Evolutionary conservation across 1,140 invertebrate genomes (phyloP).

Genomic region (Drosophila pachea): DNA sequence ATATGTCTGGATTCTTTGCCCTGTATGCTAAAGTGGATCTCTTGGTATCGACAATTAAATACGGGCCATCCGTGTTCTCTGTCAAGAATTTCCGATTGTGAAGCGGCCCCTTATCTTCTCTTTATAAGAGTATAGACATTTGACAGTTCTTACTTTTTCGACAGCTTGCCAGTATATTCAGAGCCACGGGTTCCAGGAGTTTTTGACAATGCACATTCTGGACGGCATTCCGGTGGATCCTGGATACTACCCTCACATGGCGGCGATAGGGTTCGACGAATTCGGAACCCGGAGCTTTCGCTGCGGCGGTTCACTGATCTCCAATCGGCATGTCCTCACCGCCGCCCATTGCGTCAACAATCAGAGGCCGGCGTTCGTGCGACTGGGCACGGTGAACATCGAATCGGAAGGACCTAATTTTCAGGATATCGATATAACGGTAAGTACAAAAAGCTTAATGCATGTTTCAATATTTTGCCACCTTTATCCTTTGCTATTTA

Average conservation of each 20-base stretch:
- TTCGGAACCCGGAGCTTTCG: slow-evolving; percentile 64
- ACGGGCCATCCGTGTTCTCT: no score
- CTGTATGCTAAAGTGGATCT: no score
- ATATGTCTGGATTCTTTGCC: no score
- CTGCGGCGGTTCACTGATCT: slow-evolving; percentile 80
- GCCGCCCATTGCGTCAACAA: slow-evolving; percentile 87
- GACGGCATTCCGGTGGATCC: slow-evolving; percentile 54
- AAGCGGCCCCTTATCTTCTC: no score
- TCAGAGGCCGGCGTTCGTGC: slow-evolving; percentile 46
- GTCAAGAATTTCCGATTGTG: no score
- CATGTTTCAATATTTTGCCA: not conserved
- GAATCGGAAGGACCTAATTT: slow-evolving; percentile 7
- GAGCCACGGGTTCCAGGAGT: not conserved
- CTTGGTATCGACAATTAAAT: no score
- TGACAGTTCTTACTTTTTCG: not conserved
- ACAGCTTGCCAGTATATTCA: slow-evolving; percentile 47
- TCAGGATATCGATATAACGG: slow-evolving; percentile 51
- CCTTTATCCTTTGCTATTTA: slow-evolving; percentile 1
- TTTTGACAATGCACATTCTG: slow-evolving; percentile 56
- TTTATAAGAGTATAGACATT: no score
- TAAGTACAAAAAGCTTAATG: slow-evolving; percentile 4
- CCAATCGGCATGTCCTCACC: slow-evolving; percentile 80
- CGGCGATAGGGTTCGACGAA: slow-evolving; percentile 52
- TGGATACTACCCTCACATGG: slow-evolving; percentile 74
- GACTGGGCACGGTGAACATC: slow-evolving; percentile 64